Percentiles rank a stretch among this genome's conserved stretches.
phyloP scores from a whole-genome alignment of 2,888 invertebrate species.

The Thera britannica region DNA sequence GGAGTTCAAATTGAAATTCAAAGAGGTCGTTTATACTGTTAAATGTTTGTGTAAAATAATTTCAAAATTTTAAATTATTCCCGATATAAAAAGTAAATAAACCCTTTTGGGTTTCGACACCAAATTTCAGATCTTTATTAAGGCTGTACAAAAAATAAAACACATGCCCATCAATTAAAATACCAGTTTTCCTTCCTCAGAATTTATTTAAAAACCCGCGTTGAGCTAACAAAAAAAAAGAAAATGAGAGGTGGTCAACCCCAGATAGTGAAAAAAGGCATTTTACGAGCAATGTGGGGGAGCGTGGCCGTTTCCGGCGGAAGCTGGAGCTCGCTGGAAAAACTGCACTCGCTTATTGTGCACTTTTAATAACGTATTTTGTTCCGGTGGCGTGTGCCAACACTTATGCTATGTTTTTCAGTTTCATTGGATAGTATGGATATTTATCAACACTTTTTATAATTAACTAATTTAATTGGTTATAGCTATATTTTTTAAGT shows the following conservation, averaged over 20 bases:
- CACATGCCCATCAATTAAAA: neutral
- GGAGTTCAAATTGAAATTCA: too few species aligned
- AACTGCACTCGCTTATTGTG: constrained; percentile 25
- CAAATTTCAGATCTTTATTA: too few species aligned
- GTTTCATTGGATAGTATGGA: neutral
- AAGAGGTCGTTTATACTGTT: too few species aligned
- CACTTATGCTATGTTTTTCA: constrained; percentile 2
- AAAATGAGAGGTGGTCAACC: constrained; percentile 19
- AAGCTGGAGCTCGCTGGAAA: constrained; percentile 27
- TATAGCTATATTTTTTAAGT: too few species aligned
- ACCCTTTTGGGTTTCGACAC: too few species aligned
- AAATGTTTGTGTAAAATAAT: too few species aligned
- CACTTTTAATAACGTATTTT: constrained; percentile 26
- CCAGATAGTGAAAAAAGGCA: constrained; percentile 40
- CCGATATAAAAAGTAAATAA: too few species aligned
- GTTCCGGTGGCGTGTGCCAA: constrained; percentile 10
- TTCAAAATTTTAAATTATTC: too few species aligned
- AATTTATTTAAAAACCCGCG: neutral
- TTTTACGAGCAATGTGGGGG: constrained; percentile 46
- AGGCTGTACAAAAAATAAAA: neutral
- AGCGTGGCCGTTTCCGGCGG: constrained; percentile 22
- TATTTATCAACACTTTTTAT: neutral
- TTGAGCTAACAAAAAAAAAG: constrained; percentile 1
- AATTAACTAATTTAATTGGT: too few species aligned
- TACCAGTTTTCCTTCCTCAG: neutral